Conservation (phyloP, 2,113 vertebrate species). For the Colius striatus region DNA sequence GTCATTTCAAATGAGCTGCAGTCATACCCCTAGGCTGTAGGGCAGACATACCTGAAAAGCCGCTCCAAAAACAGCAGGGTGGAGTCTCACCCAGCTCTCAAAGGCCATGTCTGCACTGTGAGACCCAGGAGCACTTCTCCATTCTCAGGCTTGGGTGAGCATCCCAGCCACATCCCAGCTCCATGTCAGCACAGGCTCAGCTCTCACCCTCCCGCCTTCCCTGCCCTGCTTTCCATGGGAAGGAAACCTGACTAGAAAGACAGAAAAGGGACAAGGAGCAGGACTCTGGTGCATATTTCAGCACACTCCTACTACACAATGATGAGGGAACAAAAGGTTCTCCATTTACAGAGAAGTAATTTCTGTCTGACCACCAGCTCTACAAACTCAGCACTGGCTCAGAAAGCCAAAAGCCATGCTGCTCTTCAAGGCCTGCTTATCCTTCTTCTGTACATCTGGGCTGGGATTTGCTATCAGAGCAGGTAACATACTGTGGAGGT, state of each 20-base stretch:
- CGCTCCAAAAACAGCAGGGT: neutral
- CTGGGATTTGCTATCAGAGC: neutral
- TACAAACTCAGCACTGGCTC: neutral
- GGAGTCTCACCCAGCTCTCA: neutral
- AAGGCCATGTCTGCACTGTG: neutral
- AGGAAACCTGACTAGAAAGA: neutral
- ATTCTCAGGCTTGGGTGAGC: neutral
- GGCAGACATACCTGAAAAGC: conserved; percentile 59
- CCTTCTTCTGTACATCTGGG: neutral
- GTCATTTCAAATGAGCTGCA: neutral
- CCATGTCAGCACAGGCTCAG: conserved; percentile 16
- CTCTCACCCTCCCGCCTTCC: neutral
- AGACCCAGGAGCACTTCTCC: neutral
- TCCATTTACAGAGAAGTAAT: neutral
- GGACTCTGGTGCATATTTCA: neutral
- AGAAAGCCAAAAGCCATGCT: neutral
- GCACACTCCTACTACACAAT: neutral
- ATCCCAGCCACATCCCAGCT: neutral
- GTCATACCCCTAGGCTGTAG: conserved; percentile 16
- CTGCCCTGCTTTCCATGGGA: neutral
- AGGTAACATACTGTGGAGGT: rapidly evolving
- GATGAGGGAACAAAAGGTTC: neutral
- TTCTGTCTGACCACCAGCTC: neutral
- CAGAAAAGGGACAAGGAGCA: neutral
- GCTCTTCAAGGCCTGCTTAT: neutral